Evolutionary conservation across 2,797 vertebrate genomes (phyloP).

Genomic region (Neostethus bicornis): DNA sequence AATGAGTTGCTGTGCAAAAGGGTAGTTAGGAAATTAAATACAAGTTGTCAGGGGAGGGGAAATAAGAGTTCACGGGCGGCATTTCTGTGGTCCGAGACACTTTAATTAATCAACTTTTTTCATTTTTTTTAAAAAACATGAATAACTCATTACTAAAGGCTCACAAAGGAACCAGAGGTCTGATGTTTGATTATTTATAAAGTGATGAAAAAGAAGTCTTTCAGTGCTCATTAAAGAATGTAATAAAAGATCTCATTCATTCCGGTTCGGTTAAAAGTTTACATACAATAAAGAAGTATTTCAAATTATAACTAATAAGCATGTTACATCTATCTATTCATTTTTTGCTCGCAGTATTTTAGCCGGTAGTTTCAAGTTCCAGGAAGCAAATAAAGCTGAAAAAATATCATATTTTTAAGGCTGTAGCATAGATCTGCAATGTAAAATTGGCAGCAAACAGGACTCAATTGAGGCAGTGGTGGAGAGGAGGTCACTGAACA

Average conservation of each 20-base stretch:
- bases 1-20: constrained; percentile 37
- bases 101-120: constrained; percentile 61
- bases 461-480: no score
- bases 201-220: constrained; percentile 14
- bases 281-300: no score
- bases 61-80: constrained; percentile 39
- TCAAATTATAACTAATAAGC: no score
- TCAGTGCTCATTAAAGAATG: neutral
- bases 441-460: no score
- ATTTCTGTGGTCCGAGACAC: constrained; percentile 25
- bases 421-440: no score
- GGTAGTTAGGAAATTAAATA: constrained; percentile 31
- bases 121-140: no score
- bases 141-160: constrained; percentile 46
- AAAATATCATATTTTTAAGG: no score
- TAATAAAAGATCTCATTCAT: no score
- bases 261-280: no score
- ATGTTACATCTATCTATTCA: constrained; percentile 41
- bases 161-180: constrained; percentile 22
- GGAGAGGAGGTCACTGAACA: no score
- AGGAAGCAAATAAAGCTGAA: no score
- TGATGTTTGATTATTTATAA: constrained; percentile 20
- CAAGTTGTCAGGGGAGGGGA: constrained; percentile 30
- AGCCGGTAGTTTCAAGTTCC: constrained; percentile 31
- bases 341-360: constrained; percentile 55